phyloP scores from a whole-genome alignment of 1,140 invertebrate genomes.

The Drosophila kohkoa region DNA sequence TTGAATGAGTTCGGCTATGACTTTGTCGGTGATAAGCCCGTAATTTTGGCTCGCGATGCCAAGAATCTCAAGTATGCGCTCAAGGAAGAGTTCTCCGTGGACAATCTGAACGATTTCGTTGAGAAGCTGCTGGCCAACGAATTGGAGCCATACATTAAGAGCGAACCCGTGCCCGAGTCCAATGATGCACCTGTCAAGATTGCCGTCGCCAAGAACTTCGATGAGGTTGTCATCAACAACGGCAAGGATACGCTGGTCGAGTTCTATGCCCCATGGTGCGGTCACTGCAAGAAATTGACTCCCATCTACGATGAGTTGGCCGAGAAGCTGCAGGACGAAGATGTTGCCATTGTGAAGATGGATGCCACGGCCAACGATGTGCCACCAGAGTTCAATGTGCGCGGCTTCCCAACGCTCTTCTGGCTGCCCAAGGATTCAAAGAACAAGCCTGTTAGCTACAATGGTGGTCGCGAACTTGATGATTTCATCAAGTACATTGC shows the following conservation, averaged over 20 bases:
- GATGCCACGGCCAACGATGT: slow-evolving; percentile 99
- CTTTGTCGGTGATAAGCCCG: slow-evolving; percentile 95
- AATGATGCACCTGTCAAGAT: slow-evolving; percentile 95
- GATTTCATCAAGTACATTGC: slow-evolving; percentile 99
- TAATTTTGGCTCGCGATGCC: slow-evolving; percentile 92
- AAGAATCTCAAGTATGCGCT: slow-evolving; percentile 96
- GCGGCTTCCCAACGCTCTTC: slow-evolving; percentile 98
- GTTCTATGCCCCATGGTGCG: slow-evolving; percentile 99
- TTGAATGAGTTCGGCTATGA: slow-evolving; percentile 97
- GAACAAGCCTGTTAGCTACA: slow-evolving; percentile 94
- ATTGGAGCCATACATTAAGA: slow-evolving; percentile 97
- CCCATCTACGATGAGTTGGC: slow-evolving; percentile 98
- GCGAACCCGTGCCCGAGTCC: slow-evolving; percentile 95
- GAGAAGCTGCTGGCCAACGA: slow-evolving; percentile 93
- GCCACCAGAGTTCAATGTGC: slow-evolving; percentile 95
- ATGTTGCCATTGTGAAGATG: slow-evolving; percentile 98
- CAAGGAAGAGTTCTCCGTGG: slow-evolving; percentile 96
- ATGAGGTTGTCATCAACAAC: slow-evolving; percentile 96
- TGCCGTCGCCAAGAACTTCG: slow-evolving; percentile 98
- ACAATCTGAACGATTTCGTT: slow-evolving; percentile 95
- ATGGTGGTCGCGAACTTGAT: slow-evolving; percentile 97
- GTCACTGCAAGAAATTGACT: slow-evolving; percentile 98
- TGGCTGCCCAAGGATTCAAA: slow-evolving; percentile 96
- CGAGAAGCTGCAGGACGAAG: slow-evolving; percentile 94
- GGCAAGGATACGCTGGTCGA: slow-evolving; percentile 97